Percentiles rank a stretch among this genome's conserved stretches.
Evolutionary conservation across 2,888 invertebrate species (phyloP).

Genomic region (Cryptosula pallasiana): DNA sequence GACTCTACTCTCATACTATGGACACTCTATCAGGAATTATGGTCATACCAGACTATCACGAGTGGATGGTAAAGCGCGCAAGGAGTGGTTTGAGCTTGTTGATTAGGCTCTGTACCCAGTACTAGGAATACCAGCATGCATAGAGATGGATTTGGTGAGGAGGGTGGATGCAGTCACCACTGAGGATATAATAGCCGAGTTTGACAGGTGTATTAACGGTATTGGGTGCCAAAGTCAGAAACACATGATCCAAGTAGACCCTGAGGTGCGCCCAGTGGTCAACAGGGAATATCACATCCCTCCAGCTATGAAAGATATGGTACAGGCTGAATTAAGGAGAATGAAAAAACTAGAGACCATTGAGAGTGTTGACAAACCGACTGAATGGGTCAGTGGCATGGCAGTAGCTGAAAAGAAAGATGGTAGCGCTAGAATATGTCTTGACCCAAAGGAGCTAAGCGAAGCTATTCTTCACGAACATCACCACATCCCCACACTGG

Average conservation of each 20-base stretch:
- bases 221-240: not conserved
- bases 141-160: not conserved
- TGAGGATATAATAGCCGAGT: not conserved
- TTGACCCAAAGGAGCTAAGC: conserved; percentile 28
- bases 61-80: no score
- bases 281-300: not conserved
- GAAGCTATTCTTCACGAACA: conserved; percentile 28
- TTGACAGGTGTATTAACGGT: not conserved
- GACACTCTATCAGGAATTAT: not conserved
- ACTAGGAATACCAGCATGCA: not conserved
- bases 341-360: not conserved
- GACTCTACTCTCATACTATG: not conserved
- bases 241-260: not conserved
- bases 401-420: not conserved
- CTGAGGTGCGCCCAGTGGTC: not conserved
- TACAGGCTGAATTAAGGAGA: not conserved
- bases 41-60: not conserved
- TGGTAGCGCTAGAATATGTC: conserved; percentile 27
- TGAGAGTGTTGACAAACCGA: not conserved
- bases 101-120: not conserved
- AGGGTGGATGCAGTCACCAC: not conserved
- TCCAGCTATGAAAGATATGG: no score
- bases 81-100: not conserved
- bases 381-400: conserved; percentile 1
- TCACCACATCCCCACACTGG: no score